Evolutionary conservation across 2,888 invertebrate genomes (phyloP).

Genomic region (Dione vanillae): DNA sequence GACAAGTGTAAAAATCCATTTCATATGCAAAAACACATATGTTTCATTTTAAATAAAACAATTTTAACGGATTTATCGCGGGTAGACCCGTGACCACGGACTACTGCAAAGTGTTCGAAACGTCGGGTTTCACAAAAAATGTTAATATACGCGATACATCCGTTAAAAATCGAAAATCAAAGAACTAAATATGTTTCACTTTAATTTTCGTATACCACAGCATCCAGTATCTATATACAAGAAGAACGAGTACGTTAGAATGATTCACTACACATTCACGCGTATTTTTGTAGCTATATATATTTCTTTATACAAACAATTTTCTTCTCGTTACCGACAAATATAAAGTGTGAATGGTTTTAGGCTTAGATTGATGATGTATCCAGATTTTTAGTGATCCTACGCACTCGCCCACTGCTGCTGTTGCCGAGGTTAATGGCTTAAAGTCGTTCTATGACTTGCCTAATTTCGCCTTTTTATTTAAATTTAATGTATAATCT

Average conservation of each 20-base stretch:
- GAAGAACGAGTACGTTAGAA: not conserved
- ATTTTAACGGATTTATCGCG: too few relatives aligned
- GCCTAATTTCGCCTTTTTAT: slow-evolving; percentile 13
- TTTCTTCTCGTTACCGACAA: slow-evolving; percentile 6
- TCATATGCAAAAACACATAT: too few relatives aligned
- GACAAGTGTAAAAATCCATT: too few relatives aligned
- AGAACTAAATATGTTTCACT: not conserved
- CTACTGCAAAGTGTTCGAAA: too few relatives aligned
- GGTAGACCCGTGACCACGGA: too few relatives aligned
- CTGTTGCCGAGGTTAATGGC: slow-evolving; percentile 57
- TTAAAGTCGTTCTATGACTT: slow-evolving; percentile 34
- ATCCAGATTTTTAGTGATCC: slow-evolving; percentile 62
- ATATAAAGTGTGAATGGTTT: slow-evolving; percentile 48
- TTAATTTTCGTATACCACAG: not conserved
- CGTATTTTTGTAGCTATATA: not conserved
- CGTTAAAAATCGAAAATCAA: too few relatives aligned
- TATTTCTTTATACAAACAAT: slow-evolving; percentile 23
- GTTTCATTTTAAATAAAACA: too few relatives aligned
- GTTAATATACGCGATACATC: not conserved
- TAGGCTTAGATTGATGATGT: slow-evolving; percentile 56
- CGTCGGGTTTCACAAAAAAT: not conserved
- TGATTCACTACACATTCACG: not conserved
- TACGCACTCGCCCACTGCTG: slow-evolving; percentile 61
- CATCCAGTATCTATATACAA: not conserved
- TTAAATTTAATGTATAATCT: not conserved